phyloP scores from a whole-genome alignment of 1,140 invertebrate genomes.

The Ceratina australensis region DNA sequence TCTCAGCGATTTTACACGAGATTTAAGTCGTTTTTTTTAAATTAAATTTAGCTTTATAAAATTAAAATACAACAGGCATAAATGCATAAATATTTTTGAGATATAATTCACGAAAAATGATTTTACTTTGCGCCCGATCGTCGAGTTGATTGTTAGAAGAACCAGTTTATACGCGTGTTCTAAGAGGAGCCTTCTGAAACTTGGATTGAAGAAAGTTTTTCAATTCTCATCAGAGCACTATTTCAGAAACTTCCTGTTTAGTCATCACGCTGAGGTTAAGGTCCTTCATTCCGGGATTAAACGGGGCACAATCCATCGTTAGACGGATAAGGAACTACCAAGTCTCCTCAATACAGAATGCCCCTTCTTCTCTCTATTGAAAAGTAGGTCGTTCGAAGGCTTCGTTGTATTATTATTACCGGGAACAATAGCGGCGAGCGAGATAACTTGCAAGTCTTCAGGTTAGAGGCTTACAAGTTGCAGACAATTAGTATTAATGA shows the following conservation, averaged over 20 bases:
- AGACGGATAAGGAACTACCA: neutral
- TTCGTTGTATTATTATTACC: neutral
- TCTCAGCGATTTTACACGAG: slow-evolving; percentile 10
- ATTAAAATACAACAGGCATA: no score
- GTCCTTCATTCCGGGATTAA: neutral
- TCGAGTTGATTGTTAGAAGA: no score
- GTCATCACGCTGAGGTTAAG: neutral
- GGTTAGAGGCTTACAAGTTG: neutral
- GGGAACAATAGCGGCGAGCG: neutral
- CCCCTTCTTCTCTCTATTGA: neutral
- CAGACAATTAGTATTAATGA: neutral
- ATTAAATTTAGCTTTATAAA: no score
- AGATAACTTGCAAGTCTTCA: neutral
- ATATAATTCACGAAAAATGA: no score
- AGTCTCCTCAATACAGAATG: neutral
- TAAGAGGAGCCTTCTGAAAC: neutral
- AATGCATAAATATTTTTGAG: no score
- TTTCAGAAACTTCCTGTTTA: neutral
- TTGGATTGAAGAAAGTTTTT: neutral
- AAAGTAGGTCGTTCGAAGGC: slow-evolving; percentile 11
- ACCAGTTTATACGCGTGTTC: no score
- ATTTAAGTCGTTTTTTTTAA: slow-evolving; percentile 13
- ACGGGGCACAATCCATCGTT: neutral
- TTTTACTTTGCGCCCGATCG: no score
- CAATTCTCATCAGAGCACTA: neutral